Percentiles rank a stretch among this genome's conserved stretches.
Evolutionary conservation across 2,888 invertebrate species (phyloP).

Genomic region (Malthinus flaveolus): DNA sequence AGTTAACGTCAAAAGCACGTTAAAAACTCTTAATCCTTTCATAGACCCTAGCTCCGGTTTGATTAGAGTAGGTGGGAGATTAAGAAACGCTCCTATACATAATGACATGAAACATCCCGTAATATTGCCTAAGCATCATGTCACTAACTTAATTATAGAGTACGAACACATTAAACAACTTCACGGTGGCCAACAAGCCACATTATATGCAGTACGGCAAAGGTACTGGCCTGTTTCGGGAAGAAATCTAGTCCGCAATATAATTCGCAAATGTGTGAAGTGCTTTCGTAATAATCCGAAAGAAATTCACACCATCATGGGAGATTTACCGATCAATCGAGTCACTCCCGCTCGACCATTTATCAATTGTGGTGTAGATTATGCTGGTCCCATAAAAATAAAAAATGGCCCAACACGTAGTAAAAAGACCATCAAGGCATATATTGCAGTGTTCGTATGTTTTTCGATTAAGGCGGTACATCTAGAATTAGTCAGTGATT

Average conservation of each 20-base stretch:
- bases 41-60: no score
- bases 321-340: slow-evolving; percentile 27
- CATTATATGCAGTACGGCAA: slow-evolving; percentile 29
- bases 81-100: no score
- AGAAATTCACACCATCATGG: slow-evolving; percentile 24
- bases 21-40: no score
- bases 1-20: no score
- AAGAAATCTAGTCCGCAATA: slow-evolving; percentile 25
- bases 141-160: no score
- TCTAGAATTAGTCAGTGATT: slow-evolving; percentile 29
- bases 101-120: no score
- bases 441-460: slow-evolving; percentile 26
- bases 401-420: slow-evolving; percentile 21
- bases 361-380: slow-evolving; percentile 29
- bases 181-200: slow-evolving; percentile 24
- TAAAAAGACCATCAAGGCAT: slow-evolving; percentile 16
- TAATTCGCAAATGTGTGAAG: slow-evolving; percentile 13
- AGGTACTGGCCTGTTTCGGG: slow-evolving; percentile 15
- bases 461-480: slow-evolving; percentile 30
- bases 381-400: slow-evolving; percentile 29
- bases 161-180: neutral
- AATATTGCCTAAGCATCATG: no score
- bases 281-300: slow-evolving; percentile 31
- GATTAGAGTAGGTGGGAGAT: no score
- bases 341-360: slow-evolving; percentile 26